Conservation (phyloP, 2,888 invertebrate species). For the Beris chalybata region DNA sequence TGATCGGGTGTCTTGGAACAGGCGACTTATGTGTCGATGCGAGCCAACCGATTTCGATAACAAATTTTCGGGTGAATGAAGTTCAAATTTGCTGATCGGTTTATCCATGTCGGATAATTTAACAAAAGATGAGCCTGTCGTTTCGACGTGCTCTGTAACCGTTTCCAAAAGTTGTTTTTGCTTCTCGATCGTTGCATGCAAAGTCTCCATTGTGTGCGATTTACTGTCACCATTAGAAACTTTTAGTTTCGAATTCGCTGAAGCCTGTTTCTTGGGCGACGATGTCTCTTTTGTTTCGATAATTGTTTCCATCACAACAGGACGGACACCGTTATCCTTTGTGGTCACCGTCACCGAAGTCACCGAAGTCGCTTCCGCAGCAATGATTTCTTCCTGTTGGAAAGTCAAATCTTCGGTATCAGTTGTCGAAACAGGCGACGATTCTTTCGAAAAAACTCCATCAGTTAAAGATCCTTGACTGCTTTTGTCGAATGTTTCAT, state of each 20-base stretch:
- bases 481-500: slow-evolving; percentile 57
- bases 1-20: slow-evolving; percentile 58
- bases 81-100: slow-evolving; percentile 60
- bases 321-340: slow-evolving; percentile 48
- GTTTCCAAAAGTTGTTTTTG: slow-evolving; percentile 55
- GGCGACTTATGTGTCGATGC: slow-evolving; percentile 51
- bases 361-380: slow-evolving; percentile 30
- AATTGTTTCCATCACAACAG: slow-evolving; percentile 55
- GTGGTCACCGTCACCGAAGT: slow-evolving; percentile 31
- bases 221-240: slow-evolving; percentile 34
- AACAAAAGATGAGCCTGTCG: slow-evolving; percentile 62
- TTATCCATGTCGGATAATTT: slow-evolving; percentile 80
- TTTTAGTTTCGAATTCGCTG: slow-evolving; percentile 31
- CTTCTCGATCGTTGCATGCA: slow-evolving; percentile 52
- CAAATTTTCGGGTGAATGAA: slow-evolving; percentile 52
- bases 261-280: slow-evolving; percentile 51
- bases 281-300: slow-evolving; percentile 55
- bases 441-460: slow-evolving; percentile 54
- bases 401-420: slow-evolving; percentile 57
- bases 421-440: slow-evolving; percentile 53
- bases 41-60: slow-evolving; percentile 55
- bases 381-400: slow-evolving; percentile 53
- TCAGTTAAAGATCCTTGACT: slow-evolving; percentile 56
- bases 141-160: slow-evolving; percentile 50
- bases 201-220: slow-evolving; percentile 50